Evolutionary conservation across 2,113 vertebrate genomes (phyloP), one percentile per base, ranked within the genome.

Genomic region (Vanacampus margaritifer): DNA sequence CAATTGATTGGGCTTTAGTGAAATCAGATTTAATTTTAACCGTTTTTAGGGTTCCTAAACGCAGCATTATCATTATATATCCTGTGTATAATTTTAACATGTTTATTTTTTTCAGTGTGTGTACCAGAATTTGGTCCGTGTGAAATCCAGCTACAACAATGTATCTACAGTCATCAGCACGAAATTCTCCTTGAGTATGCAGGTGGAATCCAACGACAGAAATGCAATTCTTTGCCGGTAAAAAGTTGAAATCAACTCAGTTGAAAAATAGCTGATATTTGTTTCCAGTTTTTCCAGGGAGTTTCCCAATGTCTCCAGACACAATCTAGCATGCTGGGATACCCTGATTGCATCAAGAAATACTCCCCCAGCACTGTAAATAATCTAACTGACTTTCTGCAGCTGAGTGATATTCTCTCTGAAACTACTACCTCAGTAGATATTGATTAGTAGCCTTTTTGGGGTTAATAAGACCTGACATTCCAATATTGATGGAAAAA

Each of bases 401-500:
- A 81, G 78, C 81, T 80, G 78, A 88, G 69, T 85, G 80, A 89
- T 87, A 87, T 69, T 76, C 78, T 82, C 82, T 68, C 64, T 88
- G 74, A 74, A 86, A 83, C 68, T 41, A 74, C 54, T 17, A 32
- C 73, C 73, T 84, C 76, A 45, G 73, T 10, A 37, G 50, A 21
- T 79, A 88, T 90, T 41, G 88, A 90, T 85, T 83, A 76, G 66
- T 50, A 76, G 76, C 78, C 80, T 77, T 90, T 85, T 86, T 64
- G 74, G 84, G 88, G 87, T 92, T 93, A 92, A 92, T 88, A 89
- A 87, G 83, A 89, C 82, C 82, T 86, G 89, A 88, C 90, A 83
- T 82, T 81, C 62, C 76, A 74, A 82, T 90, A 90, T 89, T 86
- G 87, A 91, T 85, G 73, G 84, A 87, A 89, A 76, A 70, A 72